A percentile compares a stretch with the other conserved stretches of the same genome.
These are phyloP conservation scores for Phainopepla nitens DNA, from an alignment of 2,113 vertebrate genomes.

Conservation along the genomic window DNA sequence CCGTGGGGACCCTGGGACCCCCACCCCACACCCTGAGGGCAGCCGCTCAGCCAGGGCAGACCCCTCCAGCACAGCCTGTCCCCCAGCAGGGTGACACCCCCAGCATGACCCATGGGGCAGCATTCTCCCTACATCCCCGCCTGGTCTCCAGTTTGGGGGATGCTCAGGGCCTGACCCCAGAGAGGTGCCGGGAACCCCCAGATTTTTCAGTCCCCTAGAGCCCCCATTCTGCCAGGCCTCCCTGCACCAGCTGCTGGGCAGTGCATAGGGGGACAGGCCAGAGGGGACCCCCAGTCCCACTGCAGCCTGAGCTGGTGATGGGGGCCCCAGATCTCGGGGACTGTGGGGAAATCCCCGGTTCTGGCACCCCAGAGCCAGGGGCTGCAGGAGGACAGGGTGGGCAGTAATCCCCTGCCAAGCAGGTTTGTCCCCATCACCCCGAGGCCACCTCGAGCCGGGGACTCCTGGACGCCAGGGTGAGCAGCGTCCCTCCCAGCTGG, in stretches of 20 bases:
- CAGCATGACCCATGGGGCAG: accelerated
- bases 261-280: too few relatives aligned
- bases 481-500: not conserved
- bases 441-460: not conserved
- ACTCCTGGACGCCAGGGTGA: not conserved
- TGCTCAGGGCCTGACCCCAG: not conserved
- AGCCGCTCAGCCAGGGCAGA: not conserved
- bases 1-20: not conserved
- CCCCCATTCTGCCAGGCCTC: not conserved
- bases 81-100: not conserved
- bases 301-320: not conserved
- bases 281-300: not conserved
- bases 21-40: not conserved
- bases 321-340: not conserved
- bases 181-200: not conserved
- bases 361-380: too few relatives aligned
- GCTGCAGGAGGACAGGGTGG: not conserved
- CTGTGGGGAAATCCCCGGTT: not conserved
- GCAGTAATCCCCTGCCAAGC: accelerated
- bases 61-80: not conserved
- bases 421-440: not conserved
- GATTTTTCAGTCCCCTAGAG: not conserved
- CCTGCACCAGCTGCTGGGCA: not conserved
- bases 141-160: not conserved
- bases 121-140: not conserved